Base-by-base conservation (phyloP, 1,140 invertebrate species). In the Dryas iulia region DNA sequence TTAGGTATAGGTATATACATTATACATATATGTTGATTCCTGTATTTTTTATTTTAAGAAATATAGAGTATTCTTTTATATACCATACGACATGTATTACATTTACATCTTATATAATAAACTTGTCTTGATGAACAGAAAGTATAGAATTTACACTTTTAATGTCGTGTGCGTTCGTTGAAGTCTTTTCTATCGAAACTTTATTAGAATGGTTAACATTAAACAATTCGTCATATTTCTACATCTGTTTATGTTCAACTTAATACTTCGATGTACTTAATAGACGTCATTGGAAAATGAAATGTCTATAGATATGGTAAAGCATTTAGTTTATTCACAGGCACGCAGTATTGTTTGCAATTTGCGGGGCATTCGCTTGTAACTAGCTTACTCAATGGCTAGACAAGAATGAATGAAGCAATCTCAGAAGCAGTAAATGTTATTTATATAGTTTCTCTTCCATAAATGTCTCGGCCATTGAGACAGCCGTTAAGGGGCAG, bases 401-500 rank as follows among this genome's bases (percentile, higher is more conserved):
- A 69, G 76, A 81, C 86, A 83, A 85, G 82, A 86, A 89, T 89
- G 84, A 89, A 91, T 91, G 89, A 84, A 91, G 85, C 79, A 86
- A 91, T 89, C 86, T 83, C 69, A 59, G 67, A 62, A 74, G 82
- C 81, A 76, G 72, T 86, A 81, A 83, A 87, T 66, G 80, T 87
- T 82, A 88, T 86, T 85, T 87, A 89, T 83, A 80, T 67, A 75
- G 75, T 80, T 83, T 87, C 81, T 80, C 79, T 85, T 79, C 86
- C 86, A 86, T 86, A 90, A 87, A 86, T 70, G 79, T 81, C 73
- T 69, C 69, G 71, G 67, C 72, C 78, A 77, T 73, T 77, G 68
- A 81, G 66, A 68, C 71, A 69, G 80, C 79, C 73, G 82, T 87
- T 87, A 83, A 80, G 75, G 75, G 59, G 73, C 78, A 76, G 65